Percentiles rank a stretch among this genome's conserved stretches.
Evolutionary conservation across 2,888 invertebrate species (phyloP).

Genomic region (Gryllus longicercus): DNA sequence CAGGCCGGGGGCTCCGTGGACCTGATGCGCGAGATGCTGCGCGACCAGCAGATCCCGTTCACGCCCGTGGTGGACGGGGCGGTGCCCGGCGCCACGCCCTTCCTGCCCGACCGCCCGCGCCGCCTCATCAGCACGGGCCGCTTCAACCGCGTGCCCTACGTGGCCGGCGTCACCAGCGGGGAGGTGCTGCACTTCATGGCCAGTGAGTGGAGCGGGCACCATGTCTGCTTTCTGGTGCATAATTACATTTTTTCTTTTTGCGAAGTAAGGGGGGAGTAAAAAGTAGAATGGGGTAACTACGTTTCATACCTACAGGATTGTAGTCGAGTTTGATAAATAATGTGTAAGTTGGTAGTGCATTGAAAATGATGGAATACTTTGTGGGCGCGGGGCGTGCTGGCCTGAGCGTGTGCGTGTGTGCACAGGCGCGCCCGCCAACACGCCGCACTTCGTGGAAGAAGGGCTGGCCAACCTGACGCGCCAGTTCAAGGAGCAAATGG

Average conservation of each 20-base stretch:
- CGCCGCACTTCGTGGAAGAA: background rate
- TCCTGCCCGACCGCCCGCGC: background rate
- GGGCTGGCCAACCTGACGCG: background rate
- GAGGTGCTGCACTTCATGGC: background rate
- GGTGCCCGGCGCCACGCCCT: background rate
- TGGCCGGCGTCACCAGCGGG: background rate
- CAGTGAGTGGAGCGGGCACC: background rate
- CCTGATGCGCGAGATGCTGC: background rate
- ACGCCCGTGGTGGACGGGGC: background rate
- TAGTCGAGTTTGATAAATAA: too few species aligned
- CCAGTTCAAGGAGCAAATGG: background rate
- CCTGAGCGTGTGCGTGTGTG: too few species aligned
- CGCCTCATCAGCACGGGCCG: background rate
- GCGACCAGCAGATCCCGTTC: slow-evolving; percentile 12
- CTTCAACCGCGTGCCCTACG: slow-evolving; percentile 8
- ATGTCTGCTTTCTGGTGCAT: too few species aligned
- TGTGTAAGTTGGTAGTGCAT: too few species aligned
- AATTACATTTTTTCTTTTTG: too few species aligned
- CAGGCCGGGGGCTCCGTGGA: too few species aligned
- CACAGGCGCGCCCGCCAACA: background rate
- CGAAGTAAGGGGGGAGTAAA: too few species aligned
- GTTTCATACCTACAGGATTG: too few species aligned
- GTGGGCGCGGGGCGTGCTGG: too few species aligned
- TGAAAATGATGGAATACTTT: too few species aligned
- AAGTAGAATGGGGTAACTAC: too few species aligned